phyloP scores from a whole-genome alignment of 2,113 vertebrate species.

The Semnornis frantzii region DNA sequence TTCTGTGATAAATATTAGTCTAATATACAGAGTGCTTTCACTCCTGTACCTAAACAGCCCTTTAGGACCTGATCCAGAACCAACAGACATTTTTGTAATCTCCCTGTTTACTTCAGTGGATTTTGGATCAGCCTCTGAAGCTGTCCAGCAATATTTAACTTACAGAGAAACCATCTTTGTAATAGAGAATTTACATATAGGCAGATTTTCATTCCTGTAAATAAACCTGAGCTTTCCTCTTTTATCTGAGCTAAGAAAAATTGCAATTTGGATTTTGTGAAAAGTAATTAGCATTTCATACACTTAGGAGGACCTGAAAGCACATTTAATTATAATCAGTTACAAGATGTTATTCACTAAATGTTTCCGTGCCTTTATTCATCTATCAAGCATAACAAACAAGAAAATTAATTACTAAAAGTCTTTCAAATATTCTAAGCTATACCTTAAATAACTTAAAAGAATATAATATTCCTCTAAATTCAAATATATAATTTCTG shows the following conservation, averaged over 20 bases:
- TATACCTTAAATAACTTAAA: conserved; percentile 50
- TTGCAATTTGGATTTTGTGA: conserved; percentile 40
- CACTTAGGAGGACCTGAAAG: conserved; percentile 47
- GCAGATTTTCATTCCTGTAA: neutral
- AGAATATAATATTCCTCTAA: conserved; percentile 57
- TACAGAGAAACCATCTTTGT: conserved; percentile 22
- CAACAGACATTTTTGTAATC: neutral
- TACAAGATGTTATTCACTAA: conserved; percentile 40
- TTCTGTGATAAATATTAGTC: neutral
- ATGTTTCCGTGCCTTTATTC: conserved; percentile 51
- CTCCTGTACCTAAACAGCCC: neutral
- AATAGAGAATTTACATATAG: neutral
- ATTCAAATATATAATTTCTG: conserved; percentile 62
- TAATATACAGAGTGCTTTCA: neutral
- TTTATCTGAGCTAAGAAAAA: conserved; percentile 9
- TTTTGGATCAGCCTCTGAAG: neutral
- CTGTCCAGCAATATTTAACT: conserved; percentile 36
- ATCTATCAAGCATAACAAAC: conserved; percentile 69
- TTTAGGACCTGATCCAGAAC: neutral
- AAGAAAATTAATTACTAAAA: conserved; percentile 64
- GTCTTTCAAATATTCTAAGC: conserved; percentile 52
- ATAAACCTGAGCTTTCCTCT: neutral
- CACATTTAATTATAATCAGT: conserved; percentile 63
- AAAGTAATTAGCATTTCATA: conserved; percentile 65
- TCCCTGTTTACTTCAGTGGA: neutral